Evolutionary conservation across 53 echinoderm and acorn worm genomes (phyloP).

Genomic region (Henricia sp.): DNA sequence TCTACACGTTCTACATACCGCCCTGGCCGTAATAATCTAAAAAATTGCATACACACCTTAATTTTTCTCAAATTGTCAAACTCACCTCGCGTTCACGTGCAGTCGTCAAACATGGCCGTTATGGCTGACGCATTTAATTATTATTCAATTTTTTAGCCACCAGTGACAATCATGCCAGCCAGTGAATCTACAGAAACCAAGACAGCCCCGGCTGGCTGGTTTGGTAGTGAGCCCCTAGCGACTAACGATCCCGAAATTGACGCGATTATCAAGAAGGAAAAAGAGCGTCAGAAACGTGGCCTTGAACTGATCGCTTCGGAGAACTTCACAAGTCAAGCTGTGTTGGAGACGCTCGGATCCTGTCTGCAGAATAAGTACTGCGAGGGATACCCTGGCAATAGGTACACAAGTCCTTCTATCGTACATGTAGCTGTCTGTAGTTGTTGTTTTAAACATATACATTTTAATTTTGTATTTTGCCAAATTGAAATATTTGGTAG

Average conservation of each 20-base stretch:
- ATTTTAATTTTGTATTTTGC: not conserved
- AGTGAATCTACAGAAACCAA: not conserved
- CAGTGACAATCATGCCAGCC: conserved; percentile 11
- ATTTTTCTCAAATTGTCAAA: not conserved
- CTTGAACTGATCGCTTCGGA: conserved; percentile 97
- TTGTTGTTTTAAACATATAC: not conserved
- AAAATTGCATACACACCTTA: too few relatives aligned
- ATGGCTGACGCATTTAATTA: not conserved
- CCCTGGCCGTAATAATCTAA: not conserved
- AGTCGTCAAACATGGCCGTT: not conserved
- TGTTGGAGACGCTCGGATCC: conserved; percentile 91
- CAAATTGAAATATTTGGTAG: not conserved
- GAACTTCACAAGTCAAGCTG: conserved; percentile 95
- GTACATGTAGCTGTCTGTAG: not conserved
- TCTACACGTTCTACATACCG: not conserved
- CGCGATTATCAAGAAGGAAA: conserved; percentile 84
- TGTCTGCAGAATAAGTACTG: conserved; percentile 98
- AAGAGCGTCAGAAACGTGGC: conserved; percentile 82
- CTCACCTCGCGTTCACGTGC: not conserved
- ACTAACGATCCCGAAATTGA: conserved; percentile 89
- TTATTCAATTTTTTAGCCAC: not conserved
- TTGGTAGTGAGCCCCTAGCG: conserved; percentile 79
- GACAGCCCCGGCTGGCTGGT: conserved; percentile 64
- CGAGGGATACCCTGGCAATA: conserved; percentile 98
- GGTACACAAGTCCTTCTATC: conserved; percentile 44